Conservation (phyloP, 2,113 vertebrate genomes). For the Vombatus ursinus region DNA sequence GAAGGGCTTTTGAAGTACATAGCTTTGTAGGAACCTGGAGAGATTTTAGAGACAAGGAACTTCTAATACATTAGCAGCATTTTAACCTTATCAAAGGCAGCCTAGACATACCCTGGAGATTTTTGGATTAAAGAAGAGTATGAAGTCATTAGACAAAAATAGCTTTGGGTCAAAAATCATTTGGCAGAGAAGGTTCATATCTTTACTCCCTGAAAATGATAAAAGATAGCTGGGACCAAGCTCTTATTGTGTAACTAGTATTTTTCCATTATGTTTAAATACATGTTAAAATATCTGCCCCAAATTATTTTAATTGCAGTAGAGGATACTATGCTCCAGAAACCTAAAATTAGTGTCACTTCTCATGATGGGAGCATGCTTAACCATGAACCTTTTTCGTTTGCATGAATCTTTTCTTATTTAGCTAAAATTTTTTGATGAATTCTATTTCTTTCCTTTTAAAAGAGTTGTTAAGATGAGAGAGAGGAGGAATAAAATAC, state of each 20-base stretch:
- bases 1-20: slow-evolving; percentile 50
- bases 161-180: slow-evolving; percentile 31
- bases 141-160: slow-evolving; percentile 23
- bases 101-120: slow-evolving; percentile 1
- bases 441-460: slow-evolving; percentile 27
- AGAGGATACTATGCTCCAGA: slow-evolving; percentile 53
- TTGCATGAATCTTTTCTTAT: slow-evolving; percentile 9
- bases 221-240: slow-evolving; percentile 1
- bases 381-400: slow-evolving; percentile 4
- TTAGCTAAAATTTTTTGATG: slow-evolving; percentile 25
- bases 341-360: slow-evolving; percentile 72
- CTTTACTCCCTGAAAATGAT: background rate
- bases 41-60: slow-evolving; percentile 36
- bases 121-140: slow-evolving; percentile 13
- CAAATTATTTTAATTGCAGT: slow-evolving; percentile 67
- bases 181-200: background rate
- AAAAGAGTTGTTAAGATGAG: background rate
- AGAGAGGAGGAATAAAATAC: background rate
- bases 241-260: slow-evolving; percentile 43
- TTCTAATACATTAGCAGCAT: background rate
- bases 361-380: slow-evolving; percentile 39
- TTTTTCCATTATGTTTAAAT: slow-evolving; percentile 49
- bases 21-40: background rate
- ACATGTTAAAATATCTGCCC: slow-evolving; percentile 63
- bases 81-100: slow-evolving; percentile 53